Evolutionary conservation across 1,140 invertebrate species (phyloP), one percentile per base, ranked within the genome.

Genomic region (Choristoneura fumiferana): DNA sequence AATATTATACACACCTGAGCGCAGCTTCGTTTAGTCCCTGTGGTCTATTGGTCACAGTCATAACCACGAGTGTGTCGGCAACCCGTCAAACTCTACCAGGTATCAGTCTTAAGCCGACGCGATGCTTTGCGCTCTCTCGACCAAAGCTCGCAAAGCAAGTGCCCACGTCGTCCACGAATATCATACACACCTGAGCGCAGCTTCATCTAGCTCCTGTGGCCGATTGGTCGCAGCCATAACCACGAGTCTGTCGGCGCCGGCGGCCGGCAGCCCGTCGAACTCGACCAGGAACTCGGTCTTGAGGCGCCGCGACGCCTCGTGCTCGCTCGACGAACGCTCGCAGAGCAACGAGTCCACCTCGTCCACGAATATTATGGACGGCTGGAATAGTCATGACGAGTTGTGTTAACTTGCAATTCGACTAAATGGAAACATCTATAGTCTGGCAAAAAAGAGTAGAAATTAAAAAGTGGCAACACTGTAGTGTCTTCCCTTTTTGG

Each of bases 231-330:
- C 98, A 33, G 97, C 98, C 92, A 99, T 97, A 0, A 99, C 96
- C 8, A 99, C 91, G 49, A 99, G 94, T 59, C 96, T 91, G 77
- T 99, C 97, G 8, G 90, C 92, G 18, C 98, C 97, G 8, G 94
- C 93, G 15, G 89, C 89, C 0, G 95, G 95, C 57, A 98, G 91
- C 8, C 97, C 96, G 90, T 99, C 98, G 86, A 99, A 96, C 89
- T 99, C 97, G 1, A 99, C 96, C 5, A 99, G 92, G 87, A 99
- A 99, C 90, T 99, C 98, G 0, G 98, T 99, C 91, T 99, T 99
- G n/a, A 99, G 92, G 64, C 98, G 92, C 9, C 98, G 91, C 14
- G 96, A 98, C 17, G 97, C 96, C 89, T 99, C 98, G 83, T 99
- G 97, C 87, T 99, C 98, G 58, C 94, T 94, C 70, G 97, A 95